Conservation (phyloP, 2,797 vertebrate species). For the Channa striata region DNA sequence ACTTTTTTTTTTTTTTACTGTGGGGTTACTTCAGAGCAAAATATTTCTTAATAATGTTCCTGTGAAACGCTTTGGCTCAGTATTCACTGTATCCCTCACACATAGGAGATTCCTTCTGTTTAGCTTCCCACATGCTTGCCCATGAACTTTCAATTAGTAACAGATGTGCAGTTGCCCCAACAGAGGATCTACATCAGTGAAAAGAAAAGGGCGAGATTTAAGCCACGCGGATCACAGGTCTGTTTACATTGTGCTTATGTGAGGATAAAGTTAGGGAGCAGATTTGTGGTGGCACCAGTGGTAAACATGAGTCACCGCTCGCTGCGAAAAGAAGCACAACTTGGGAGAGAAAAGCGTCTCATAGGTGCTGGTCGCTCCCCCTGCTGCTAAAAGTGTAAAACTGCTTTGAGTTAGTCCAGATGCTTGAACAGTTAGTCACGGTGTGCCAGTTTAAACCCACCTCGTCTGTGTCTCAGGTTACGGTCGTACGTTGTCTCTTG, state of each 20-base stretch:
- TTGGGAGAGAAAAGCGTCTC: background rate
- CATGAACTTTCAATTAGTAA: slow-evolving; percentile 54
- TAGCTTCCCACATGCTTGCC: slow-evolving; percentile 29
- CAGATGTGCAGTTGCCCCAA: slow-evolving; percentile 59
- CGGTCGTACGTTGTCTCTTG: background rate
- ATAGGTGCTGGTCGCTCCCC: slow-evolving; percentile 45
- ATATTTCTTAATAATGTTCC: slow-evolving; percentile 31
- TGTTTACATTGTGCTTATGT: slow-evolving; percentile 46
- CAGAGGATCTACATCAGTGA: slow-evolving; percentile 21
- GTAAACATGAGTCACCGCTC: slow-evolving; percentile 73
- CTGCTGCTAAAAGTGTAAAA: slow-evolving; percentile 56
- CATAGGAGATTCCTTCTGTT: slow-evolving; percentile 19
- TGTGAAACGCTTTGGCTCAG: slow-evolving; percentile 39
- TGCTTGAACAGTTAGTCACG: slow-evolving; percentile 27
- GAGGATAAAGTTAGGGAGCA: slow-evolving; percentile 34
- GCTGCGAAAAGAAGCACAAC: slow-evolving; percentile 21
- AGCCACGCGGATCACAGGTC: background rate
- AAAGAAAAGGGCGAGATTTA: slow-evolving; percentile 1
- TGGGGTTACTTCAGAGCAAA: slow-evolving; percentile 15
- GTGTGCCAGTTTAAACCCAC: slow-evolving; percentile 6
- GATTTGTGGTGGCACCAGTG: slow-evolving; percentile 58
- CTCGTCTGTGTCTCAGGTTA: background rate
- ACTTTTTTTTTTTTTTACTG: background rate
- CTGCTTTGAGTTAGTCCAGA: slow-evolving; percentile 26
- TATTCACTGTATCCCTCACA: slow-evolving; percentile 5